Base-by-base conservation (phyloP, 1,140 invertebrate genomes). In the Ylistrum balloti region DNA sequence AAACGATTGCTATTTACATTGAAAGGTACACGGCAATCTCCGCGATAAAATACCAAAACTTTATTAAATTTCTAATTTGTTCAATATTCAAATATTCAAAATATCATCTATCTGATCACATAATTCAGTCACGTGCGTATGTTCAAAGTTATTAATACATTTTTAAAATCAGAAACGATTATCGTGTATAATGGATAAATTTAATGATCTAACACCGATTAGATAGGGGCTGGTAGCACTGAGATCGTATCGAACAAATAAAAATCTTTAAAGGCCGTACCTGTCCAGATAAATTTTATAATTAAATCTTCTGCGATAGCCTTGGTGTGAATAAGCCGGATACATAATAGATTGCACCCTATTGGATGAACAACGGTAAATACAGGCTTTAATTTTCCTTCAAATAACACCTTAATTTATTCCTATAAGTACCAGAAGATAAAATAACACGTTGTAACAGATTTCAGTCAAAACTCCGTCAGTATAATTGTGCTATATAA, bases 231-330 rank as follows among this genome's bases (percentile, higher is more conserved):
- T 74, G n/a, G 22, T n/a, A 9, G 1, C 2, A 74, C 1, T 74
- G 56, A 74, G 56, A 74, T 74, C 56, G 56, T 74, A 74, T 74
- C 56, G n/a, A 74, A 74, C 22, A 74, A 74, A 74, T 74, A 74
- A 74, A 74, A 74, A 74, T 74, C 56, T 74, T 74, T 74, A 74
- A 74, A 74, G 56, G 22, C 56, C 56, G 56, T 28, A 5, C 56
- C n/a, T 28, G 56, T n/a, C 20, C 7, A 28, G 22, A 28, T 74
- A 74, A 74, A 74, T 74, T 74, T 74, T 74, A n/a, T 74, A 74
- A 74, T 74, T 74, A 74, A 74, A 74, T 74, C 56, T 74, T 74
- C 45, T 74, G 56, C 28, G n/a, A 1, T 74, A 28, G 56, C 28
- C 56, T 1, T 28, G 9, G 56, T 17, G n/a, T 74, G 56, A 74